Percentiles rank a stretch among this genome's conserved stretches.
phyloP scores from a whole-genome alignment of 2,888 invertebrate genomes.

The Pammene aurita region DNA sequence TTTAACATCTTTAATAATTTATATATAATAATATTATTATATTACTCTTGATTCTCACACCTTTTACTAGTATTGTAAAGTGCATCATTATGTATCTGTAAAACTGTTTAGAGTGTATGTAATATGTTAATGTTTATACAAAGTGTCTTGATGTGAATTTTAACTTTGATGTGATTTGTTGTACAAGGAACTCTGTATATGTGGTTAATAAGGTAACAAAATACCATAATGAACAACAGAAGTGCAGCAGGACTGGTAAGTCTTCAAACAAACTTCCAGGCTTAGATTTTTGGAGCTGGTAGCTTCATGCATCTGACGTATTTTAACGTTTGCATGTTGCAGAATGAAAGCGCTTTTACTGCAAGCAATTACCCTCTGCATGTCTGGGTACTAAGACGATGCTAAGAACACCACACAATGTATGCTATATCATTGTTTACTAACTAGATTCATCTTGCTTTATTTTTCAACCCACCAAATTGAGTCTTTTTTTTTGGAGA shows the following conservation, averaged over 20 bases:
- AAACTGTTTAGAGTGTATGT: not conserved
- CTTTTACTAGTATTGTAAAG: not conserved
- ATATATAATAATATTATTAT: not conserved
- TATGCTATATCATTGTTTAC: constrained; percentile 1
- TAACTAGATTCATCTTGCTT: not conserved
- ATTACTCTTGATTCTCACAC: not conserved
- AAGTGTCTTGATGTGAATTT: not conserved
- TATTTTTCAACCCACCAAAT: not conserved
- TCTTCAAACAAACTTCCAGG: constrained; percentile 26
- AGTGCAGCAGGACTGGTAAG: constrained; percentile 71
- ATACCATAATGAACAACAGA: constrained; percentile 56
- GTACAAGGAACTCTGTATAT: not conserved
- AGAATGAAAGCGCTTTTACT: constrained; percentile 17
- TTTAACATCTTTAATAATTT: not conserved
- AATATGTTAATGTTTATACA: not conserved
- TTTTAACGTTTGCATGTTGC: constrained; percentile 19
- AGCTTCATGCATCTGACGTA: too few species aligned
- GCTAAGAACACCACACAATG: constrained; percentile 8
- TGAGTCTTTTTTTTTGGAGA: not conserved
- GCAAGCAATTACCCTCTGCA: not conserved
- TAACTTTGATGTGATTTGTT: not conserved
- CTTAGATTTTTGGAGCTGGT: not conserved
- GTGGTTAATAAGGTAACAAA: constrained; percentile 2
- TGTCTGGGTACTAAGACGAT: not conserved
- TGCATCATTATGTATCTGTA: not conserved